Evolutionary conservation across 2,888 invertebrate genomes (phyloP), one percentile per base, ranked within the genome.

Genomic region (Xanthia icteritia): DNA sequence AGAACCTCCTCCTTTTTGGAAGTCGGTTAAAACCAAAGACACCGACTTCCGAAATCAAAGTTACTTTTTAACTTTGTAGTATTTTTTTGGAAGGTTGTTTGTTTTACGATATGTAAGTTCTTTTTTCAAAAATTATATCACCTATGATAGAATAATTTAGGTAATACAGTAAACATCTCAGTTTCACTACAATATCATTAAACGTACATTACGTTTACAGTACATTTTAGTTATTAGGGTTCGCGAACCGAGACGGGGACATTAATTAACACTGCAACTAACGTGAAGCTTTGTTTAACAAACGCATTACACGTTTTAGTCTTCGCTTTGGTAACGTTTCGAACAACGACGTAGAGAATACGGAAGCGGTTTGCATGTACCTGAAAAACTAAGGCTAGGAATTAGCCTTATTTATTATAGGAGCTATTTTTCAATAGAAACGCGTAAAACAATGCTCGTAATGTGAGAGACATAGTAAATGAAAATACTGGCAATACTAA

Each of bases 231-330:
- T 86, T 79, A 69, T 77, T 45, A 74, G 76, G 79, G 86, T 81
- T 80, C 64, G 67, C 64, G 76, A 76, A 84, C 79, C 70, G 77
- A 85, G 85, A 84, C 75, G 66, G 83, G 63, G 88, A 89, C 90
- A 90, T 89, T 90, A 92, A 93, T 93, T 92, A 93, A 89, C 91
- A 89, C 83, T 86, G 90, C 89, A 91, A 89, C 89, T 83, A 89
- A 89, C 83, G 88, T 86, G 84, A 79, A 86, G 91, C 90, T 91
- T 92, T 92, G 91, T 93, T 92, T 91, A 90, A 89, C 90, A 88
- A 91, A 91, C 88, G 90, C 87, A 90, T 93, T 90, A 92, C 90
- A 89, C 84, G 90, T 90, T 89, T 91, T 89, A 91, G 90, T 87
- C 88, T 91, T 85, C 84, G 77, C 86, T 87, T 81, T 88, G 90